A percentile compares a stretch with the other conserved stretches of the same genome.
These are phyloP conservation scores for Cuniculus paca DNA, from an alignment of 2,797 vertebrate species.

Conservation along the genomic window DNA sequence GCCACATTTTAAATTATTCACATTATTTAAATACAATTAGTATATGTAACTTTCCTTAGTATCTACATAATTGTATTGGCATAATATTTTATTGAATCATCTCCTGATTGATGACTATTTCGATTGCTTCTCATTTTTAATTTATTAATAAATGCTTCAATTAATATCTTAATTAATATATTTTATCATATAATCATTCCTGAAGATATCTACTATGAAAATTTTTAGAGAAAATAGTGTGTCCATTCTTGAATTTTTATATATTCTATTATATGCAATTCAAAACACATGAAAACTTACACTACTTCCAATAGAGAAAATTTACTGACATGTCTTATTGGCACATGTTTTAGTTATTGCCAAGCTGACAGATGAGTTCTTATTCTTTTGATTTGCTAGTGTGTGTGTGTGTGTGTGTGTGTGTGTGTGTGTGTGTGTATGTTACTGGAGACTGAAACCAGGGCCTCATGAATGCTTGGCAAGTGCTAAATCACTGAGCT, in stretches of 20 bases:
- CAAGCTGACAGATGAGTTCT: not conserved
- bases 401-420: not conserved
- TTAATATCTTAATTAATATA: not conserved
- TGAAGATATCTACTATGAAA: not conserved
- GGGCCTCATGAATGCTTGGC: not conserved
- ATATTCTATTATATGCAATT: not conserved
- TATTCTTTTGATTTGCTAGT: not conserved
- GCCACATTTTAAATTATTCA: not conserved
- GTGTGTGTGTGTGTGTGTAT: not conserved
- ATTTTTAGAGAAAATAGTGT: not conserved
- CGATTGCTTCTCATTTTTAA: not conserved
- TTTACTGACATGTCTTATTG: not conserved
- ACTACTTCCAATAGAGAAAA: not conserved
- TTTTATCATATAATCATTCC: not conserved
- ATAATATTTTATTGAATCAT: not conserved
- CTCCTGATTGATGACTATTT: constrained; percentile 15
- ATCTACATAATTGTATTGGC: not conserved
- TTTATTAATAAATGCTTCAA: not conserved
- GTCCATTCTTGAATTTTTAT: not conserved
- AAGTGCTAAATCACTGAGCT: not conserved
- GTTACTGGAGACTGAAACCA: not conserved
- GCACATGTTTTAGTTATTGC: not conserved
- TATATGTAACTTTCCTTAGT: not conserved
- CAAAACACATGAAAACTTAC: not conserved
- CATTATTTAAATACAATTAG: constrained; percentile 19